Conservation (phyloP, 2,113 vertebrate species). For the Pseudorectes ferrugineus region DNA sequence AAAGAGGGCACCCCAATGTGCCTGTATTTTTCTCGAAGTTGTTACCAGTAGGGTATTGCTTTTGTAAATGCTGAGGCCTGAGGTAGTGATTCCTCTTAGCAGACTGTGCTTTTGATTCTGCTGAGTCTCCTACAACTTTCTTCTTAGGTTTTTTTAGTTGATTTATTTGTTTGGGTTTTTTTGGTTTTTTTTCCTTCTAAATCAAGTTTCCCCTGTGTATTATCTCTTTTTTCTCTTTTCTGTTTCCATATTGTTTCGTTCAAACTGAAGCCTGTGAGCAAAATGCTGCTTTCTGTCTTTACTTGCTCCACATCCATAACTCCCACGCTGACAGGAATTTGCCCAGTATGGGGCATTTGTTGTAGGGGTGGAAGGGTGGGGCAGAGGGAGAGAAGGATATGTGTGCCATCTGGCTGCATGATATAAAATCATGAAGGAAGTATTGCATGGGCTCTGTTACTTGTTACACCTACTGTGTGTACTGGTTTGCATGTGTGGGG, state of each 20-base stretch:
- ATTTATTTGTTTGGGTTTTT: neutral
- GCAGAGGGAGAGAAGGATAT: neutral
- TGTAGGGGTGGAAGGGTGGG: neutral
- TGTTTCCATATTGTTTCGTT: neutral
- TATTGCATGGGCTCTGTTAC: neutral
- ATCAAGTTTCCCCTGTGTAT: neutral
- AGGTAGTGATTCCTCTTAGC: neutral
- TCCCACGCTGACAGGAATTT: neutral
- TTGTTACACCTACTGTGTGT: neutral
- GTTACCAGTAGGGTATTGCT: neutral
- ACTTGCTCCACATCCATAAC: fast-evolving
- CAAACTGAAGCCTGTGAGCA: neutral
- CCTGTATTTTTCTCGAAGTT: neutral
- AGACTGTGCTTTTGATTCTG: neutral
- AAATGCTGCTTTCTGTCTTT: neutral
- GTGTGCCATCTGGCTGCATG: neutral
- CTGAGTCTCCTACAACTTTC: neutral
- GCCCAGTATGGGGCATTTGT: neutral
- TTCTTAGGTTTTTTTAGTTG: neutral
- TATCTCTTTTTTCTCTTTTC: neutral
- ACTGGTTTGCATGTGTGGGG: neutral
- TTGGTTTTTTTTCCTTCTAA: neutral
- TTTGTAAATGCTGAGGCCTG: neutral
- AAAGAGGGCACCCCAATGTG: neutral
- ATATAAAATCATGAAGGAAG: neutral